A percentile compares a stretch with the other conserved stretches of the same genome.
Evolutionary conservation across 2,888 invertebrate species (phyloP).

Genomic region (Hemithea aestivaria): DNA sequence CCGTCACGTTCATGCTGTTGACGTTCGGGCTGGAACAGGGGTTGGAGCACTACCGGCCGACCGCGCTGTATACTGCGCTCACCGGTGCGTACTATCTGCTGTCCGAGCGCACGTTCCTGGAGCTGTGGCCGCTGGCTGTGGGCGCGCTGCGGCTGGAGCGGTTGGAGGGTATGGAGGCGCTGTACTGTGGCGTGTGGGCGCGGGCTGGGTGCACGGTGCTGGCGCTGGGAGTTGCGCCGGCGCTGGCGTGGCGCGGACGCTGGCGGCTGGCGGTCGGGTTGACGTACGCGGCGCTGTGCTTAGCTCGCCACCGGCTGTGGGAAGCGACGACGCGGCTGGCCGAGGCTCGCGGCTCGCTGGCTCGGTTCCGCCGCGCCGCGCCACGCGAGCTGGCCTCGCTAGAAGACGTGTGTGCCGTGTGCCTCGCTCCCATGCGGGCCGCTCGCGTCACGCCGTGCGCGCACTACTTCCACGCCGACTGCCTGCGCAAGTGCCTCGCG

Average conservation of each 20-base stretch:
- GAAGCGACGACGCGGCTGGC: conserved; percentile 77
- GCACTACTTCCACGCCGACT: conserved; percentile 89
- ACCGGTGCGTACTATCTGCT: conserved; percentile 85
- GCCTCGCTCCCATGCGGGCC: conserved; percentile 83
- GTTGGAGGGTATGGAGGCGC: conserved; percentile 84
- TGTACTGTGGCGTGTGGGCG: conserved; percentile 84
- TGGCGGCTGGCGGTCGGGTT: conserved; percentile 79
- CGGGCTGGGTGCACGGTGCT: conserved; percentile 78
- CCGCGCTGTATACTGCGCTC: conserved; percentile 80
- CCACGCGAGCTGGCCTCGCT: conserved; percentile 82
- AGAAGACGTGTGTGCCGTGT: conserved; percentile 89
- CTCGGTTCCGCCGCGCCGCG: conserved; percentile 82
- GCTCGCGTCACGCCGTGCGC: conserved; percentile 89
- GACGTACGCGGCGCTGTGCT: conserved; percentile 54
- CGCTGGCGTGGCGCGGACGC: conserved; percentile 76
- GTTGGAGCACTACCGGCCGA: conserved; percentile 85
- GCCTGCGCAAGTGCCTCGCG: conserved; percentile 85
- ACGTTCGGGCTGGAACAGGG: conserved; percentile 88
- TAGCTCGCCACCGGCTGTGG: conserved; percentile 79
- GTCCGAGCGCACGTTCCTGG: conserved; percentile 85
- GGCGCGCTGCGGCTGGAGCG: conserved; percentile 79
- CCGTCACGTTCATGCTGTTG: conserved; percentile 86
- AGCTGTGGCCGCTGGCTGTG: conserved; percentile 80
- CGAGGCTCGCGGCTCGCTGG: conserved; percentile 80
- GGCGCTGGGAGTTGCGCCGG: conserved; percentile 78